Conservation (phyloP, 2,113 vertebrate species). For the Oncorhynchus nerka region DNA sequence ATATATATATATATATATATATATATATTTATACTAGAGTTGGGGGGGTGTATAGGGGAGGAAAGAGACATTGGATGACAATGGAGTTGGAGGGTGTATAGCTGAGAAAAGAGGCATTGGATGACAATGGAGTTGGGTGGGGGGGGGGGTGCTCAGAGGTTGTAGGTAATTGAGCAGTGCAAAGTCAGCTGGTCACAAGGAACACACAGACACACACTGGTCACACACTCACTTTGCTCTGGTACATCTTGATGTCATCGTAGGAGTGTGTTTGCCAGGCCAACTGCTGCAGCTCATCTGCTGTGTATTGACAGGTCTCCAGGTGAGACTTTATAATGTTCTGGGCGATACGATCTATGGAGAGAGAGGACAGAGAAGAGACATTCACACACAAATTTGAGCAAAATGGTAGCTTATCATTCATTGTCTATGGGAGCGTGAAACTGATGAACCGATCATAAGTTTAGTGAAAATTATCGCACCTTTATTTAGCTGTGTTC, state of each 20-base stretch:
- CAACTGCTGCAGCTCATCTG: constrained; percentile 95
- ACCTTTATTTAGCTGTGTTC: too few species aligned
- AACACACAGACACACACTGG: neutral
- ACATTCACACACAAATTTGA: neutral
- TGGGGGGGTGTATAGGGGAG: too few species aligned
- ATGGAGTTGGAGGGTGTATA: too few species aligned
- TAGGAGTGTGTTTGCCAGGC: constrained; percentile 98
- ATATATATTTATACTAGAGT: too few species aligned
- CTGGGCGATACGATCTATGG: constrained; percentile 94
- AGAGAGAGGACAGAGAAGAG: constrained; percentile 12
- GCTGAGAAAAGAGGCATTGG: neutral
- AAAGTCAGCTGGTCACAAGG: neutral
- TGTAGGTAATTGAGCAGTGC: neutral
- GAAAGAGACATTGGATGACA: too few species aligned
- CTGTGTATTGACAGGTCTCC: constrained; percentile 98
- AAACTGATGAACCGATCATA: too few species aligned
- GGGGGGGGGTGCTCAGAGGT: neutral
- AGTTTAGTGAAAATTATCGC: too few species aligned
- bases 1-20: too few species aligned
- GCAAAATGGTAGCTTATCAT: neutral
- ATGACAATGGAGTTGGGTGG: neutral
- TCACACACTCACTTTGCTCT: constrained; percentile 88
- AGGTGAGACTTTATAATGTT: constrained; percentile 99
- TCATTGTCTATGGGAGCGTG: too few species aligned
- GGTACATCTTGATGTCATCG: constrained; percentile 97